Percentiles rank a stretch among this genome's conserved stretches.
These are phyloP conservation scores for Rana temporaria DNA, from an alignment of 2,113 vertebrate genomes.

Conservation along the genomic window DNA sequence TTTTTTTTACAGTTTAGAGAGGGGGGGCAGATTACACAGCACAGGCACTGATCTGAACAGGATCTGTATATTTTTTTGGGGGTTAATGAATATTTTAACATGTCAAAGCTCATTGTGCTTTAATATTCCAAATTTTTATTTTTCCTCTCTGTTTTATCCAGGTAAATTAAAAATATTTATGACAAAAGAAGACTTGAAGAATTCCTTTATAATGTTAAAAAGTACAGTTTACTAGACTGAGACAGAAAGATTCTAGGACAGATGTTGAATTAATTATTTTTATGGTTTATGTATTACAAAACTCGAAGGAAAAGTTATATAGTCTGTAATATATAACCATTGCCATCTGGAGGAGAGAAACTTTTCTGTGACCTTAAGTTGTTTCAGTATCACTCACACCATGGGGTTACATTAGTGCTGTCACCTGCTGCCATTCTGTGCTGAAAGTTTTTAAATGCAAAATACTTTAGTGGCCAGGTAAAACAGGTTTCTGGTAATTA, in stretches of 20 bases:
- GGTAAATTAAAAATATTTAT: neutral
- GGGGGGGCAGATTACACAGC: no score
- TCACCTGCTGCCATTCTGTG: neutral
- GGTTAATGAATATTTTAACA: no score
- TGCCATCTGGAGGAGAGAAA: slow-evolving; percentile 36
- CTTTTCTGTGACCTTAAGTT: slow-evolving; percentile 34
- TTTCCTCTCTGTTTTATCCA: no score
- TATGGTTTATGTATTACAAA: slow-evolving; percentile 33
- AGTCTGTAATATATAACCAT: slow-evolving; percentile 36
- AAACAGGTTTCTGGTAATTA: no score
- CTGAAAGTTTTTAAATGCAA: slow-evolving; percentile 2
- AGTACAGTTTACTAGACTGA: slow-evolving; percentile 20
- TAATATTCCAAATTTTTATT: no score
- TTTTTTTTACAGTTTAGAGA: no score
- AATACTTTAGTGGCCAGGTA: neutral
- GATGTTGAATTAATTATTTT: slow-evolving; percentile 48
- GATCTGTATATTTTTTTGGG: no score
- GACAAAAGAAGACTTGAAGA: neutral
- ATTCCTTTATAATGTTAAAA: slow-evolving; percentile 8
- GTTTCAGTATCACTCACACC: slow-evolving; percentile 19
- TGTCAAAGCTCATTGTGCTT: no score
- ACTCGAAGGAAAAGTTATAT: slow-evolving; percentile 17
- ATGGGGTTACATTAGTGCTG: neutral
- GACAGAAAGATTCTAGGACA: slow-evolving; percentile 32
- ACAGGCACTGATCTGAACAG: no score